A percentile compares a stretch with the other conserved stretches of the same genome.
phyloP scores from a whole-genome alignment of 2,113 vertebrate genomes.

The Anhinga rufa region DNA sequence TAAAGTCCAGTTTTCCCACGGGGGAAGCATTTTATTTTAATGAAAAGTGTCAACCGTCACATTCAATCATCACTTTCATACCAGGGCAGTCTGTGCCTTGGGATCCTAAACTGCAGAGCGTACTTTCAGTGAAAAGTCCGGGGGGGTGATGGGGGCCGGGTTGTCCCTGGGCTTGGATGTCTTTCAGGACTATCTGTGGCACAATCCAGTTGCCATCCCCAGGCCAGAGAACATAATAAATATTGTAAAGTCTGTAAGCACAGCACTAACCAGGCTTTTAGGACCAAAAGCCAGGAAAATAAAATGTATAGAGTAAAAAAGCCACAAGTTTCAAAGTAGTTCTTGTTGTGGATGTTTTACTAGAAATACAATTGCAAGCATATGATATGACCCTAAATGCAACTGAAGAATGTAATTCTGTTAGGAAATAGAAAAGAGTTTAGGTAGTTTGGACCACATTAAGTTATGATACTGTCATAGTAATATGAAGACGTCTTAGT shows the following conservation, averaged over 20 bases:
- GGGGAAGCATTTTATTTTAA: not conserved
- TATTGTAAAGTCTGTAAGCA: not conserved
- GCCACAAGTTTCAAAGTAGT: not conserved
- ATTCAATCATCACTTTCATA: not conserved
- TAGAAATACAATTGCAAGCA: not conserved
- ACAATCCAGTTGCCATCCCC: not conserved
- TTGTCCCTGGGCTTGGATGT: not conserved
- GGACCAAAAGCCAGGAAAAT: not conserved
- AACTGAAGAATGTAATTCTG: not conserved
- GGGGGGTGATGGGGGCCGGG: accelerated
- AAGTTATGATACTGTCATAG: not conserved
- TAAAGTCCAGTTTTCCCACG: not conserved
- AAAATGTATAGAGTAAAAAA: not conserved
- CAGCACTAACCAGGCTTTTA: not conserved
- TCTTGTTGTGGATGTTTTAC: not conserved
- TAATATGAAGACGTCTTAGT: not conserved
- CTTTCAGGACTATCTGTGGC: not conserved
- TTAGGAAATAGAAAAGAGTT: not conserved
- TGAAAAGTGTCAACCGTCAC: not conserved
- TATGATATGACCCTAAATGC: not conserved
- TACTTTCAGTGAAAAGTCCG: not conserved
- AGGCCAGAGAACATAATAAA: not conserved
- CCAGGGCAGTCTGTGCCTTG: not conserved
- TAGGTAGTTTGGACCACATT: not conserved
- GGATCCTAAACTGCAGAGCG: not conserved